Evolutionary conservation across 2,113 vertebrate species (phyloP), one percentile per base, ranked within the genome.

Genomic region (Collichthys lucidus): DNA sequence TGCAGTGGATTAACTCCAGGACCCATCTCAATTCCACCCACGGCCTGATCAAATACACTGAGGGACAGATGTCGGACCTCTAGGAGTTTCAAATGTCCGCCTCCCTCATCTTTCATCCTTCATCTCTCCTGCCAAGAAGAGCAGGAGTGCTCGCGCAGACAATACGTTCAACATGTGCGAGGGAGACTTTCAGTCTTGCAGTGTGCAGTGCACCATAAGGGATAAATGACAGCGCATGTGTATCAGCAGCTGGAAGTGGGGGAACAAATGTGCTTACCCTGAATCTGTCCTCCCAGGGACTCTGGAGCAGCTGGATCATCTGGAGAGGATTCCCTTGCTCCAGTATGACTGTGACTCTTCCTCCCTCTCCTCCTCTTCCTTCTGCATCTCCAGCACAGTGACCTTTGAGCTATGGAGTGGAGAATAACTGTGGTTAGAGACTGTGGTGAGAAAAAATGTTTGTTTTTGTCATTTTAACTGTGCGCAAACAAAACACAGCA

Each of bases 271-370:
- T 85, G 77, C 95, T 95, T 95, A 98, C 97, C 95, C 96, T 96
- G 94, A 98, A 98, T 91, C 97, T 93, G 91, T 98, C 97, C 89
- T 98, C 97, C 97, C 97, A 98, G 90, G 97, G 96, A 87, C 96
- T 97, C 94, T 98, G 97, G 71, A 98, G 95, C 80, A 98, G 96
- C 93, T 97, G 96, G 93, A 98, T 98, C 96, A 98, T 98, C 95
- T 97, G 96, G 74, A 98, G 94, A 57, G 97, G 96, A 70, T 89
- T 90, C 74, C 97, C 97, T 85, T 96, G 95, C 90, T 98, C 97
- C 93, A 97, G 88, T 83, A 96, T 96, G 11, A 96, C 95, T 8
- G 95, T 95, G 76, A 97, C 93, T 82, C 94, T 80, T 86, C 42
- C 94, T 73, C 47, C 92, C 86, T 71, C 94, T 59, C 72, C 92